Conservation (phyloP, 2,888 invertebrate species). For the Melieria crassipennis region DNA sequence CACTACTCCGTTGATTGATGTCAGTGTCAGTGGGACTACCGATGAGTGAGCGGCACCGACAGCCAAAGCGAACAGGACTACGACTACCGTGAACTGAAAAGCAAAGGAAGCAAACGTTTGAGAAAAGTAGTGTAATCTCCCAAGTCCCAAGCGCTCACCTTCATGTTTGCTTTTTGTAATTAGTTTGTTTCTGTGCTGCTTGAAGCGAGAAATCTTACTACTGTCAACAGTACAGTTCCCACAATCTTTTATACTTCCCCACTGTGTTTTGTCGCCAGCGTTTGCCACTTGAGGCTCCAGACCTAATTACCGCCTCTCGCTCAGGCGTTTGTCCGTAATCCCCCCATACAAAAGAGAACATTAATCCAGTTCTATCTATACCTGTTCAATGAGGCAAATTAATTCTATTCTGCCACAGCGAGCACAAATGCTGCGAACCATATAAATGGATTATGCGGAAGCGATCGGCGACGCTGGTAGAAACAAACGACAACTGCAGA, state of each 20-base stretch:
- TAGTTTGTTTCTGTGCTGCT: slow-evolving; percentile 47
- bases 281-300: slow-evolving; percentile 16
- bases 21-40: slow-evolving; percentile 47
- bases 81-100: slow-evolving; percentile 61
- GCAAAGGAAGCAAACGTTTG: not conserved
- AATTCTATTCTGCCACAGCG: too few relatives aligned
- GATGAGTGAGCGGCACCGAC: slow-evolving; percentile 56
- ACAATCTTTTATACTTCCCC: slow-evolving; percentile 53
- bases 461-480: not conserved
- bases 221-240: slow-evolving; percentile 47
- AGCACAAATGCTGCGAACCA: not conserved
- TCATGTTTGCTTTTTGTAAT: slow-evolving; percentile 57
- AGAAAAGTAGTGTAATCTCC: not conserved
- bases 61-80: slow-evolving; percentile 64
- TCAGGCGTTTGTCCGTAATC: too few relatives aligned
- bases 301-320: slow-evolving; percentile 14
- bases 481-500: not conserved
- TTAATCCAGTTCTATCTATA: too few relatives aligned
- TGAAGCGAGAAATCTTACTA: slow-evolving; percentile 61
- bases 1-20: slow-evolving; percentile 49
- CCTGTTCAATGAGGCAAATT: too few relatives aligned
- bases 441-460: slow-evolving; percentile 39
- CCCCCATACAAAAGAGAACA: too few relatives aligned
- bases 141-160: slow-evolving; percentile 51
- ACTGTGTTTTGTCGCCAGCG: slow-evolving; percentile 1